Conservation (phyloP, 1,140 invertebrate genomes). For the Bilobella aurantiaca region DNA sequence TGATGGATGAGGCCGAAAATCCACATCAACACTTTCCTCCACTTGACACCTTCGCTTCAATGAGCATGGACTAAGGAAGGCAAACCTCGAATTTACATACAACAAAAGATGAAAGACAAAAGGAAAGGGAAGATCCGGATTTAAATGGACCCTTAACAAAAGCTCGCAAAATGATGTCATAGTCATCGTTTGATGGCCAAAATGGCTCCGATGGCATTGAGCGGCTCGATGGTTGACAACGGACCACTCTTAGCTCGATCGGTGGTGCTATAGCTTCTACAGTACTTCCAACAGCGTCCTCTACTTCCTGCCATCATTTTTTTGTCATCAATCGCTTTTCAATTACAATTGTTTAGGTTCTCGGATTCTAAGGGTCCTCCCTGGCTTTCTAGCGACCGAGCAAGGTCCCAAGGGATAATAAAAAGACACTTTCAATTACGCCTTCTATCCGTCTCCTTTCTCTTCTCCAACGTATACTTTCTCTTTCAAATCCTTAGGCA, state of each 20-base stretch:
- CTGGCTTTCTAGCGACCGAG: background rate
- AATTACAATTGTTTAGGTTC: constrained; percentile 1
- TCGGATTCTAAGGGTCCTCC: background rate
- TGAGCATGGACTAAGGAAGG: background rate
- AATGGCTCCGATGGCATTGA: too few relatives aligned
- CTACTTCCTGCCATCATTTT: background rate
- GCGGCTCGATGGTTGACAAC: too few relatives aligned
- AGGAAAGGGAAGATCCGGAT: too few relatives aligned
- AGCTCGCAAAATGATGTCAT: too few relatives aligned
- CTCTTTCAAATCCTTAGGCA: background rate
- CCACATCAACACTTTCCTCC: background rate
- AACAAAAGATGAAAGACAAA: background rate
- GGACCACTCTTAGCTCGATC: too few relatives aligned
- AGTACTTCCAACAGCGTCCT: too few relatives aligned
- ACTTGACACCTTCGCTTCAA: background rate
- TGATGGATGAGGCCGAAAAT: background rate
- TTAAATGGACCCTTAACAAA: too few relatives aligned
- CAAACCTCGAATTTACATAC: background rate
- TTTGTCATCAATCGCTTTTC: constrained; percentile 2
- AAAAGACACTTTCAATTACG: constrained; percentile 2
- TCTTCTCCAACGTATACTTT: background rate
- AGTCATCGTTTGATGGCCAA: background rate
- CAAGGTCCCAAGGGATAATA: background rate
- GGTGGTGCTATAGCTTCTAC: too few relatives aligned
- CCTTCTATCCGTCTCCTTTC: background rate